Evolutionary conservation across 1,140 invertebrate species (phyloP).

Genomic region (Tetraneura akinire): DNA sequence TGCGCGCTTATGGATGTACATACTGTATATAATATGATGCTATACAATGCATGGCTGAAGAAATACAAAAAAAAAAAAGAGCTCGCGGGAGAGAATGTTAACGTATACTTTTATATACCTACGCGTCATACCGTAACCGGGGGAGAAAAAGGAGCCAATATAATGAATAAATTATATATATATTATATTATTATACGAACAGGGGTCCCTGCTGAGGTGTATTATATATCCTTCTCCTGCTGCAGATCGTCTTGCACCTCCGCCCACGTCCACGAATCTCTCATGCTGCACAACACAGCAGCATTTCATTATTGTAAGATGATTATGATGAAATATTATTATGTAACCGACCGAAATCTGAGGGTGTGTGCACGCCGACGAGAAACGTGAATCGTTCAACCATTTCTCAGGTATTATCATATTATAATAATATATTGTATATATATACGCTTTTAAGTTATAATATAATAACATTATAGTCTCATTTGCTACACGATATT

Average conservation of each 20-base stretch:
- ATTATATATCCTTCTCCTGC: conserved; percentile 17
- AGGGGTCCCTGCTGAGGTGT: conserved; percentile 40
- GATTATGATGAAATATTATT: conserved; percentile 48
- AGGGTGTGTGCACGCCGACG: background rate
- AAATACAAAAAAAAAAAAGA: conserved; percentile 27
- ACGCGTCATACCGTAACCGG: too few species aligned
- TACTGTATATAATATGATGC: too few species aligned
- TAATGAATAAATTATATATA: conserved; percentile 51
- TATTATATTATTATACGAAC: background rate
- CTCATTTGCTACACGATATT: too few species aligned
- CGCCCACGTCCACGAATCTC: conserved; percentile 45
- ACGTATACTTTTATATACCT: too few species aligned
- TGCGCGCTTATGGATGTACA: background rate
- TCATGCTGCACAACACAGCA: background rate
- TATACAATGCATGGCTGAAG: conserved; percentile 24
- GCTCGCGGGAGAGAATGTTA: conserved; percentile 3
- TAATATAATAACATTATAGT: too few species aligned
- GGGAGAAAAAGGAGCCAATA: conserved; percentile 26
- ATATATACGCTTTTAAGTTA: background rate
- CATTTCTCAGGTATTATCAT: conserved; percentile 3
- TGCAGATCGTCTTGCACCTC: conserved; percentile 34
- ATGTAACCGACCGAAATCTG: conserved; percentile 3
- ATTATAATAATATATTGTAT: background rate
- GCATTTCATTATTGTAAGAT: background rate
- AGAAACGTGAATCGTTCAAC: conserved; percentile 23